Base-by-base conservation (phyloP, 2,797 vertebrate species). In the Darevskia nairensis region DNA sequence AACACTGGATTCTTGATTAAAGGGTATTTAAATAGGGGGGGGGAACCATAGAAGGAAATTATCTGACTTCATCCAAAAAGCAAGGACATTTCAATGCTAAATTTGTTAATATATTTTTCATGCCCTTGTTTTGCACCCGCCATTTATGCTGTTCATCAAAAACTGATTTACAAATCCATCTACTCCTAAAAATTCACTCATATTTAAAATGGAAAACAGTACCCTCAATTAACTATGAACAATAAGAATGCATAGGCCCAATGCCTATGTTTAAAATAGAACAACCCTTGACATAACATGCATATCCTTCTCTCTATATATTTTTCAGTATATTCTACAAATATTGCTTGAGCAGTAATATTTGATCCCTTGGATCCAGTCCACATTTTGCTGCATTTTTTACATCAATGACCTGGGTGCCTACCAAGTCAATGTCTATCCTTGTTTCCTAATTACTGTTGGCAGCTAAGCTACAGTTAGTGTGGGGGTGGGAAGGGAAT, bases 1-100 rank as follows among this genome's bases (percentile, higher is more conserved):
- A 87, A 72, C 50, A 74, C 11, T 80, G 32, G 39, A 64, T 64
- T 89, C 39, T 84, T 85, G 76, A 85, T 85, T 88, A 50, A 88
- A 77, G 55, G 46, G 39, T 74, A 84, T 78, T 84, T 84, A 88
- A 84, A 79, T 44, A 32, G 35, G 76, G 29, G 9, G 25, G 7
- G 6, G 9, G 25, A 2, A 72, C 21, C 19, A 61, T 84, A 74
- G 17, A 80, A 88, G 61, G 35, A 74, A 84, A 84, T 55, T 80
- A 88, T 80, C 55, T 66, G 59, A 80, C 25, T 89, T 44, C 32
- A 84, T 46, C 50, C 68, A 84, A 68, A 84, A 79, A 76, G 80
- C 27, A 74, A 75, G 23, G 41, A 5, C 29, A 88, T 71, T 85
- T 66, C 35, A 79, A 84, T 84, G 27, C 44, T 88, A 69, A n/a